Conservation (phyloP, 2,797 vertebrate genomes). For the Macropodus opercularis region DNA sequence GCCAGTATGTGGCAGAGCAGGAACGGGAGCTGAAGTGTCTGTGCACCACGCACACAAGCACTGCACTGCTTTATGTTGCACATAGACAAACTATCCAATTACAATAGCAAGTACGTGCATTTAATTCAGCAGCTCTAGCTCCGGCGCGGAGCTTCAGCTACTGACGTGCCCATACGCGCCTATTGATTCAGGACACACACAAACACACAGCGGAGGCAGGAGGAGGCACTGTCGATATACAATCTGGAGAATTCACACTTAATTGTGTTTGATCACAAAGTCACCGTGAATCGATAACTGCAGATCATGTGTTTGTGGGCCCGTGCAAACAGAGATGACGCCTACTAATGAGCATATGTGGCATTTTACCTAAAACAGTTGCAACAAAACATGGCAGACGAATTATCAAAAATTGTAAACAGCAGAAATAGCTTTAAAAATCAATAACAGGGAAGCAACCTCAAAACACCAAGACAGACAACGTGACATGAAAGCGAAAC, state of each 20-base stretch:
- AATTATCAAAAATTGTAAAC: too few relatives aligned
- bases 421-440: background rate
- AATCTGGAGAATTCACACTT: slow-evolving; percentile 64
- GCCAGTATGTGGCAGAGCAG: slow-evolving; percentile 1
- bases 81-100: background rate
- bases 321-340: background rate
- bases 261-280: slow-evolving; percentile 77
- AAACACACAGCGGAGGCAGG: slow-evolving; percentile 12
- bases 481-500: background rate
- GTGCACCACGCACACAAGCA: background rate
- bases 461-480: too few relatives aligned
- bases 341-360: background rate
- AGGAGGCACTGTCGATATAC: slow-evolving; percentile 44
- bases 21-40: slow-evolving; percentile 5
- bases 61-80: background rate
- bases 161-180: slow-evolving; percentile 14
- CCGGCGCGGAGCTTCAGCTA: slow-evolving; percentile 4
- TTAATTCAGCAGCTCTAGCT: slow-evolving; percentile 10
- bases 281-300: slow-evolving; percentile 61
- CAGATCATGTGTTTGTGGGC: slow-evolving; percentile 33
- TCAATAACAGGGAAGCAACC: too few relatives aligned
- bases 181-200: slow-evolving; percentile 40
- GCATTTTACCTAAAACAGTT: too few relatives aligned
- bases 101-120: background rate
- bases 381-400: too few relatives aligned